Percentiles rank a stretch among this genome's conserved stretches.
phyloP scores from a whole-genome alignment of 2,113 vertebrate genomes.

The Pipra filicauda region DNA sequence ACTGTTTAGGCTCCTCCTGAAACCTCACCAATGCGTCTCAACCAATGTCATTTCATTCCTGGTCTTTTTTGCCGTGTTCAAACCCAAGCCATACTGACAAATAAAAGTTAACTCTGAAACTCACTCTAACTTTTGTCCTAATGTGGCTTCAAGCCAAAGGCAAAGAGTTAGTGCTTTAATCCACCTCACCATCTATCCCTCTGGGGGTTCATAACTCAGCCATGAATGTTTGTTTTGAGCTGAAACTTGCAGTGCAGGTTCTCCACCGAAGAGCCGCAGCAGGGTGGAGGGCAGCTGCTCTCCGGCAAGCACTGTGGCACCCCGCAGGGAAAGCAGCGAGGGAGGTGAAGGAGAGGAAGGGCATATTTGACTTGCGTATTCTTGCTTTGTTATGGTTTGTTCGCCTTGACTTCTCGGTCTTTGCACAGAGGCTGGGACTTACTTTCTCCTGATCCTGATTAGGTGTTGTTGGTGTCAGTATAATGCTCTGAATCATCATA shows the following conservation, averaged over 20 bases:
- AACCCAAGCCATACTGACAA: neutral
- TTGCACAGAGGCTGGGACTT: neutral
- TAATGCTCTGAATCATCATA: neutral
- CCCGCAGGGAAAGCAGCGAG: rapidly evolving
- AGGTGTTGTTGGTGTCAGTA: neutral
- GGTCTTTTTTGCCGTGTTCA: neutral
- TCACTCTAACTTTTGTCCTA: conserved; percentile 19
- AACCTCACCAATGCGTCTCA: neutral
- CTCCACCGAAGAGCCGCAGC: neutral
- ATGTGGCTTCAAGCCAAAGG: conserved; percentile 14
- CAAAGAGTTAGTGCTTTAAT: conserved; percentile 30
- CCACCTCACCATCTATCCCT: conserved; percentile 38
- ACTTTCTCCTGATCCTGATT: neutral
- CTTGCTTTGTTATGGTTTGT: neutral
- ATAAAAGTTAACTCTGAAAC: neutral
- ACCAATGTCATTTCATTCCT: neutral
- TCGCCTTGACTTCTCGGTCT: neutral
- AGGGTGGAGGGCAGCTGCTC: neutral
- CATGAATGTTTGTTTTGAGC: conserved; percentile 63
- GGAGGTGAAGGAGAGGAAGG: neutral
- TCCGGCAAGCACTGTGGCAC: neutral
- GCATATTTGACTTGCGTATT: neutral
- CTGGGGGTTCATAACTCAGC: conserved; percentile 59
- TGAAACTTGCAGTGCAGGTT: conserved; percentile 63
- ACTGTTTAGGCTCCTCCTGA: neutral